A percentile compares a stretch with the other conserved stretches of the same genome.
Evolutionary conservation across 2,888 invertebrate species (phyloP).

Genomic region (Dysmachus trigonus): DNA sequence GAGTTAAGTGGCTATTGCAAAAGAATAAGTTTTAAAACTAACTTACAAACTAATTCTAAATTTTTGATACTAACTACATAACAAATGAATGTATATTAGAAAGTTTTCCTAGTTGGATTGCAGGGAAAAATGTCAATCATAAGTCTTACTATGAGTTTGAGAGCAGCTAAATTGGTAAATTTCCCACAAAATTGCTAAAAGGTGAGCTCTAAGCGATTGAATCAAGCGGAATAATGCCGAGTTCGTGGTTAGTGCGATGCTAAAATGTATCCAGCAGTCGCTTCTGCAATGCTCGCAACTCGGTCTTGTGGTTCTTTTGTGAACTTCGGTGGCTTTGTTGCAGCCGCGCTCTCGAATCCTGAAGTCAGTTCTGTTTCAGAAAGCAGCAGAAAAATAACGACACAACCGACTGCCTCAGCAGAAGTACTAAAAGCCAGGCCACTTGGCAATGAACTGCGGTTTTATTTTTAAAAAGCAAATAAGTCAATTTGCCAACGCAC

Average conservation of each 20-base stretch:
- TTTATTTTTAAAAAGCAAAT: not conserved
- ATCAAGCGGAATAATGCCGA: not conserved
- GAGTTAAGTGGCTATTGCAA: not conserved
- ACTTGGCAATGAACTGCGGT: constrained; percentile 10
- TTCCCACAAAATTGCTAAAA: not conserved
- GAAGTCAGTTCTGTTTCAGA: not conserved
- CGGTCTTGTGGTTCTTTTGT: constrained; percentile 49
- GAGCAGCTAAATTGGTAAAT: not conserved
- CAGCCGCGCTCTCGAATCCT: constrained; percentile 35
- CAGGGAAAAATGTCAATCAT: not conserved
- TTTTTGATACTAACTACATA: not conserved
- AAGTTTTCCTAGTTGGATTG: not conserved
- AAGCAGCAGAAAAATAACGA: constrained; percentile 1
- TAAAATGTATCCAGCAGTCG: constrained; percentile 46
- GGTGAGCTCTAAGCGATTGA: not conserved
- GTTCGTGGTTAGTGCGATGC: not conserved
- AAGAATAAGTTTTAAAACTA: not conserved
- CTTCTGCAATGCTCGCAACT: constrained; percentile 46
- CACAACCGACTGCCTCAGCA: not conserved
- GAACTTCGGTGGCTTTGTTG: constrained; percentile 36
- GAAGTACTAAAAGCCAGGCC: not conserved
- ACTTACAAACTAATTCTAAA: not conserved
- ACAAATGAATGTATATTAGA: too few species aligned
- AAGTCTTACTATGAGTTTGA: not conserved
- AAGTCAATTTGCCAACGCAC: not conserved